Conservation (phyloP, 2,113 vertebrate species). For the Rousettus leschenaultii region DNA sequence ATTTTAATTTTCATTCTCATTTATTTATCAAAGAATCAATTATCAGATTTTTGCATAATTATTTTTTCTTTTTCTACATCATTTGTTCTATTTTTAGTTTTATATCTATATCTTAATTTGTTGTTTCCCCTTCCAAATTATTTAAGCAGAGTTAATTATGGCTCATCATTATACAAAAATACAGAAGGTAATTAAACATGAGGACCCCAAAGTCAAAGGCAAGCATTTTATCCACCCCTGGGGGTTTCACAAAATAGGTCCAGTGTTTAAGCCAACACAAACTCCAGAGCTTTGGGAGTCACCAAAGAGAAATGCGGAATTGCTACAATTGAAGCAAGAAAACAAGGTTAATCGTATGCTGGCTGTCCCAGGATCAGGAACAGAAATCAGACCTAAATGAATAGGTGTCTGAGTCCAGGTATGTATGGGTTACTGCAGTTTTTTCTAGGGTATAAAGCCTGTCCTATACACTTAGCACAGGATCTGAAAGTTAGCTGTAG, state of each 20-base stretch:
- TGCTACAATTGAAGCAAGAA: not conserved
- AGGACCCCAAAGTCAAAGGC: not conserved
- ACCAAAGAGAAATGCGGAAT: not conserved
- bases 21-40: not conserved
- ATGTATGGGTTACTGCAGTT: not conserved
- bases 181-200: not conserved
- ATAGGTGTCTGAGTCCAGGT: not conserved
- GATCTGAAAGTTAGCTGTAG: not conserved
- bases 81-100: not conserved
- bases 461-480: too few relatives aligned
- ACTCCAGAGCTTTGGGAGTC: not conserved
- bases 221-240: not conserved
- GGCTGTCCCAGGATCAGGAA: not conserved
- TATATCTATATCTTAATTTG: not conserved
- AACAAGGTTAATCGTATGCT: not conserved
- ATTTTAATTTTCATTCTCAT: not conserved
- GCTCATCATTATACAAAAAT: not conserved
- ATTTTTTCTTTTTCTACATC: not conserved
- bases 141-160: not conserved
- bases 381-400: not conserved
- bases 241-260: not conserved
- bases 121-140: not conserved
- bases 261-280: not conserved
- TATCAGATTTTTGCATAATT: not conserved
- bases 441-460: not conserved